phyloP scores from a whole-genome alignment of 2,797 vertebrate species.

The Scarus forsteni region DNA sequence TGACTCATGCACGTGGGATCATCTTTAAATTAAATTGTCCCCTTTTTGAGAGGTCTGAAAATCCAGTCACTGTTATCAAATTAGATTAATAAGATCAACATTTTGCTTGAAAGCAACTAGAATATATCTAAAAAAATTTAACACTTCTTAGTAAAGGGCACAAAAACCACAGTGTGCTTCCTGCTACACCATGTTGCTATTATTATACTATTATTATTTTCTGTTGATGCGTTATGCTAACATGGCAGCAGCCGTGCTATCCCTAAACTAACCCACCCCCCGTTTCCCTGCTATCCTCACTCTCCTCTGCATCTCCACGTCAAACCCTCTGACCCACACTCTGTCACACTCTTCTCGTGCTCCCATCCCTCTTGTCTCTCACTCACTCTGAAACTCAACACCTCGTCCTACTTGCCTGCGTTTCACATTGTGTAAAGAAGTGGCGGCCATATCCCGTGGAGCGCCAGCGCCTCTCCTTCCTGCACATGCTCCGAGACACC shows the following conservation, averaged over 20 bases:
- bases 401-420: constrained; percentile 51
- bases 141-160: not conserved
- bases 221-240: constrained; percentile 34
- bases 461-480: constrained; percentile 91
- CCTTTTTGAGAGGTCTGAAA: no score
- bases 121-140: no score
- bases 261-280: constrained; percentile 67
- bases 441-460: constrained; percentile 90
- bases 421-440: constrained; percentile 84
- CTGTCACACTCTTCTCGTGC: constrained; percentile 44
- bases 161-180: constrained; percentile 26
- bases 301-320: constrained; percentile 54
- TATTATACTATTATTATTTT: constrained; percentile 15
- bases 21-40: no score
- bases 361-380: constrained; percentile 47
- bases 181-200: not conserved
- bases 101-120: no score
- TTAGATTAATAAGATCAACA: no score
- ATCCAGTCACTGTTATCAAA: no score
- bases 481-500: constrained; percentile 93
- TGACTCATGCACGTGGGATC: no score
- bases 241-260: constrained; percentile 22
- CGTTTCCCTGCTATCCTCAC: constrained; percentile 61
- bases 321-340: constrained; percentile 49
- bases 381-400: constrained; percentile 52